Percentiles rank a stretch among this genome's conserved stretches.
These are phyloP conservation scores for Suricata suricatta DNA, from an alignment of 2,113 vertebrate species.

Conservation along the genomic window DNA sequence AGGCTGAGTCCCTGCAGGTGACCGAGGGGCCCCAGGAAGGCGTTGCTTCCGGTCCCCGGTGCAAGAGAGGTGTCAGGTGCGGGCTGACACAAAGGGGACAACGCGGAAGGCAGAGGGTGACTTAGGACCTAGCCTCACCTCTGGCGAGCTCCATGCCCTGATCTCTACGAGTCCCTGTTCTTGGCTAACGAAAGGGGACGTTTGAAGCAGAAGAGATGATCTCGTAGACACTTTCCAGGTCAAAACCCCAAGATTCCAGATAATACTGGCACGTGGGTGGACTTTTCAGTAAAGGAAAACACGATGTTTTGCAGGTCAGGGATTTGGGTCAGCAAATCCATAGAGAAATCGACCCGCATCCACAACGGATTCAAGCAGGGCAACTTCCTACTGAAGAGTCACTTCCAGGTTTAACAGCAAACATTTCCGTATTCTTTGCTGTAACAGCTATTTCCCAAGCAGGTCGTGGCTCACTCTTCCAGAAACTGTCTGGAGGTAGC, in stretches of 20 bases:
- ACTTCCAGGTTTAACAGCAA: not conserved
- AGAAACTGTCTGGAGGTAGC: not conserved
- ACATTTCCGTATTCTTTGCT: not conserved
- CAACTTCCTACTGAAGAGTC: accelerated
- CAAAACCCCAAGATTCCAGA: not conserved
- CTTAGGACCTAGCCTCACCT: not conserved
- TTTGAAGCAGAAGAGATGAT: too few species aligned
- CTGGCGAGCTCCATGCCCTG: not conserved
- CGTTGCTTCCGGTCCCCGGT: not conserved
- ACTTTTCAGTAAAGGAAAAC: not conserved
- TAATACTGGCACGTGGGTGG: accelerated
- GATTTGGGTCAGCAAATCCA: not conserved
- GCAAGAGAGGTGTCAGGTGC: not conserved
- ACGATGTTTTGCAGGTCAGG: not conserved
- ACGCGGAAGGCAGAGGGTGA: not conserved
- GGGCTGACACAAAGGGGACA: not conserved
- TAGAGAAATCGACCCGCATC: accelerated
- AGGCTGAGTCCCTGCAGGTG: not conserved
- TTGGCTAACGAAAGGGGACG: not conserved
- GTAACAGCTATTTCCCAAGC: not conserved
- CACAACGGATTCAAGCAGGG: accelerated
- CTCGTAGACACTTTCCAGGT: not conserved
- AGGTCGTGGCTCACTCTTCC: not conserved
- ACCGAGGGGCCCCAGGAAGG: not conserved
- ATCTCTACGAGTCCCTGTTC: not conserved